Percentiles rank a stretch among this genome's conserved stretches.
Evolutionary conservation across 2,888 invertebrate species (phyloP).

Genomic region (Spilarctia lutea): DNA sequence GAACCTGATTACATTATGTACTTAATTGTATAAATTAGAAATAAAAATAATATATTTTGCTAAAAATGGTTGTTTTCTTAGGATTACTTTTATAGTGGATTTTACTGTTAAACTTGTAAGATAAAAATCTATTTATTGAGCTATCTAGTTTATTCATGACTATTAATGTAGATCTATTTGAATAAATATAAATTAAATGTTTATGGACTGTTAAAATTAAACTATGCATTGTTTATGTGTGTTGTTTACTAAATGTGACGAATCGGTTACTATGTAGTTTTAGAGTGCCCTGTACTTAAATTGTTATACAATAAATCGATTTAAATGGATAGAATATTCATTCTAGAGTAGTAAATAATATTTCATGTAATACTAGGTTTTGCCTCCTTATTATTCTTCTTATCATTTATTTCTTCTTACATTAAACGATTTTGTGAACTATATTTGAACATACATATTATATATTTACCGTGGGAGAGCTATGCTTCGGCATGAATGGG

Average conservation of each 20-base stretch:
- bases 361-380: no score
- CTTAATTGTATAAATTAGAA: conserved; percentile 1
- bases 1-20: neutral
- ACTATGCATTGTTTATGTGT: conserved; percentile 14
- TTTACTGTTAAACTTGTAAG: neutral
- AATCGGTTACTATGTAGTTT: no score
- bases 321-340: neutral
- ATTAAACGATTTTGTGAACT: no score
- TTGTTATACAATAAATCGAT: neutral
- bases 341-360: neutral
- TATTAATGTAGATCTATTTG: neutral
- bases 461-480: no score
- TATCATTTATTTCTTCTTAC: no score
- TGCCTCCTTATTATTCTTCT: no score
- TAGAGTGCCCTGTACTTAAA: no score
- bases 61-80: neutral
- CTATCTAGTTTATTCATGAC: neutral
- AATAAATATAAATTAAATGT: neutral
- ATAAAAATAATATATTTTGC: neutral
- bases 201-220: conserved; percentile 16
- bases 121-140: neutral
- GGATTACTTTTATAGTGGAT: neutral
- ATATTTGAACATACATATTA: no score
- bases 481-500: no score
- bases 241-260: conserved; percentile 13